Evolutionary conservation across 2,888 invertebrate species (phyloP).

Genomic region (Rotaria macrura): DNA sequence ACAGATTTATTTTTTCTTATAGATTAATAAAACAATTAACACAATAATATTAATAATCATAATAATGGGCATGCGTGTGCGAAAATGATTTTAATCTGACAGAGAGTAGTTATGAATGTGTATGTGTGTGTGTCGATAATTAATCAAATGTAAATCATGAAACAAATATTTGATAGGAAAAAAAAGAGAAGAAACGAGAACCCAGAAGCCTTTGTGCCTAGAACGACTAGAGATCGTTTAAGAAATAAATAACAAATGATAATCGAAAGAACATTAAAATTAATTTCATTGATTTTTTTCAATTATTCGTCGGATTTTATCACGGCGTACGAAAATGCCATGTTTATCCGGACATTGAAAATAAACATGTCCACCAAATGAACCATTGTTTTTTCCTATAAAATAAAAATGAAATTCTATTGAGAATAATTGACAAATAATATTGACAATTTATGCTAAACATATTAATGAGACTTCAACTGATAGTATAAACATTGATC

Average conservation of each 20-base stretch:
- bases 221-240: conserved; percentile 3
- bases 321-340: conserved; percentile 57
- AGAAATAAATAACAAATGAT: neutral
- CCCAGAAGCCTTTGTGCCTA: neutral
- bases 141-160: neutral
- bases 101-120: neutral
- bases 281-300: neutral
- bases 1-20: no score
- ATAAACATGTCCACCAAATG: conserved; percentile 57
- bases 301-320: conserved; percentile 6
- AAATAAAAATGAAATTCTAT: neutral
- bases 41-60: neutral
- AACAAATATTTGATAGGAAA: neutral
- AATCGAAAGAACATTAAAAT: no score
- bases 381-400: conserved; percentile 55
- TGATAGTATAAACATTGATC: no score
- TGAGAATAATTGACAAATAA: no score
- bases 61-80: neutral
- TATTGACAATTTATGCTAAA: no score
- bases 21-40: neutral
- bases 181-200: no score
- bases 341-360: conserved; percentile 57
- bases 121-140: neutral
- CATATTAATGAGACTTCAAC: no score
- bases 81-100: neutral